Percentiles rank a stretch among this genome's conserved stretches.
Conservation (phyloP, 92 coral and sea anemone species). For the Actinostola sp. region DNA sequence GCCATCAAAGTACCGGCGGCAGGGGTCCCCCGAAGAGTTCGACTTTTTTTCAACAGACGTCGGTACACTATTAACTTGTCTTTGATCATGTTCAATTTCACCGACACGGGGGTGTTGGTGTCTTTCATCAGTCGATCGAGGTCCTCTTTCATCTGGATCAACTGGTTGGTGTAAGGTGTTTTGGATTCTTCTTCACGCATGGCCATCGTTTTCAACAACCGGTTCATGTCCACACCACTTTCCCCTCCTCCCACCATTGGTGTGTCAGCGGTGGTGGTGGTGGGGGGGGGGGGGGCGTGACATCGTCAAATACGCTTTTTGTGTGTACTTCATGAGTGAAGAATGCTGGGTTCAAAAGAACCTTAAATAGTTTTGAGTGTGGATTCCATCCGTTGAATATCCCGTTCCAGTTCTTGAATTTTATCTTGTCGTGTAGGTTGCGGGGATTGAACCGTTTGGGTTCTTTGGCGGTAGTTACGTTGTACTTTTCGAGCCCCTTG, state of each 20-base stretch:
- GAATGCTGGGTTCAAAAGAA: too few species aligned
- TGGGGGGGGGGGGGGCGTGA: not conserved
- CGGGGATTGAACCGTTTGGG: not conserved
- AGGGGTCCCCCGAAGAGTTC: too few species aligned
- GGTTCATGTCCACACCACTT: not conserved
- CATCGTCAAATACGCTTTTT: not conserved
- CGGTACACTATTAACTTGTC: too few species aligned
- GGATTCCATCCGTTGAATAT: not conserved
- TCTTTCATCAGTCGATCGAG: not conserved
- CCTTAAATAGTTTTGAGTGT: not conserved
- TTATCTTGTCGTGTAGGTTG: not conserved
- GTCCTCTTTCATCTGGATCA: not conserved
- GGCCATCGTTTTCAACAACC: not conserved
- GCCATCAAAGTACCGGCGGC: too few species aligned
- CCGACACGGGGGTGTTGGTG: too few species aligned
- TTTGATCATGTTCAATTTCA: too few species aligned
- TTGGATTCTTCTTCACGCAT: not conserved
- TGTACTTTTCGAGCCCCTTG: not conserved
- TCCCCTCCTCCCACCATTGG: not conserved
- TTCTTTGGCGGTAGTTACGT: not conserved
- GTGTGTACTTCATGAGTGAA: not conserved
- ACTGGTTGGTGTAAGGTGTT: conserved; percentile 3
- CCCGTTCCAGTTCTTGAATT: not conserved
- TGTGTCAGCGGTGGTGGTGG: not conserved
- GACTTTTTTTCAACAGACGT: too few species aligned